Evolutionary conservation across 2,113 vertebrate genomes (phyloP).

Genomic region (Tragelaphus strepsiceros): DNA sequence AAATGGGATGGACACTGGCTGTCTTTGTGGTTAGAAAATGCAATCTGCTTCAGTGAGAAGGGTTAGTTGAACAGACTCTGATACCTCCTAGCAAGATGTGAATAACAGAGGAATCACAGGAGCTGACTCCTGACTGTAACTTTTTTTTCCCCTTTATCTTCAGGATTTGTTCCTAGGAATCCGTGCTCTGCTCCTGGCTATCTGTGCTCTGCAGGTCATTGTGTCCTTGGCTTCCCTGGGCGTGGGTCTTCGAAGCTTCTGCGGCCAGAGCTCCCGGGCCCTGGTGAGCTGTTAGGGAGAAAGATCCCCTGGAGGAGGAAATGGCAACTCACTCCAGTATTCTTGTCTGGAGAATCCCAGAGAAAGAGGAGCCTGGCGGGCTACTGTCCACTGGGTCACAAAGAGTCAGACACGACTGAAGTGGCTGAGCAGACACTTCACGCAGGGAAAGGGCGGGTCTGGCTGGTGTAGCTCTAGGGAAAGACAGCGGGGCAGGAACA

Average conservation of each 20-base stretch:
- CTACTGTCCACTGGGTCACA: fast-evolving
- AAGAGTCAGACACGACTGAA: not conserved
- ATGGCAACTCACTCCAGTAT: not conserved
- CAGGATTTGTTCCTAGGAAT: slow-evolving; percentile 45
- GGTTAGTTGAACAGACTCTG: not conserved
- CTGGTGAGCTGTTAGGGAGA: not conserved
- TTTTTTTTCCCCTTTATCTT: not conserved
- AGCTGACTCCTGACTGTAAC: fast-evolving
- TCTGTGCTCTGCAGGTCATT: not conserved
- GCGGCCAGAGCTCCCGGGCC: not conserved
- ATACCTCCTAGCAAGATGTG: not conserved
- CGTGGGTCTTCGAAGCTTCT: not conserved
- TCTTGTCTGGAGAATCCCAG: not conserved
- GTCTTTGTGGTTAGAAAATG: not conserved
- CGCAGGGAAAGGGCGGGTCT: not conserved
- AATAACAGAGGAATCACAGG: too few relatives aligned
- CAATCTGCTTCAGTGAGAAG: not conserved
- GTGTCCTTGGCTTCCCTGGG: slow-evolving; percentile 36
- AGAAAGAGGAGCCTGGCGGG: not conserved
- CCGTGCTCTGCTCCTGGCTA: slow-evolving; percentile 12
- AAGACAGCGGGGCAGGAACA: fast-evolving
- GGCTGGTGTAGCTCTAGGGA: not conserved
- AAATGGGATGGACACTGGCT: not conserved
- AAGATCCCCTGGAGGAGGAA: not conserved
- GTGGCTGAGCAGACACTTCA: fast-evolving